Evolutionary conservation across 2,888 invertebrate genomes (phyloP).

Genomic region (Oscheius sp.): DNA sequence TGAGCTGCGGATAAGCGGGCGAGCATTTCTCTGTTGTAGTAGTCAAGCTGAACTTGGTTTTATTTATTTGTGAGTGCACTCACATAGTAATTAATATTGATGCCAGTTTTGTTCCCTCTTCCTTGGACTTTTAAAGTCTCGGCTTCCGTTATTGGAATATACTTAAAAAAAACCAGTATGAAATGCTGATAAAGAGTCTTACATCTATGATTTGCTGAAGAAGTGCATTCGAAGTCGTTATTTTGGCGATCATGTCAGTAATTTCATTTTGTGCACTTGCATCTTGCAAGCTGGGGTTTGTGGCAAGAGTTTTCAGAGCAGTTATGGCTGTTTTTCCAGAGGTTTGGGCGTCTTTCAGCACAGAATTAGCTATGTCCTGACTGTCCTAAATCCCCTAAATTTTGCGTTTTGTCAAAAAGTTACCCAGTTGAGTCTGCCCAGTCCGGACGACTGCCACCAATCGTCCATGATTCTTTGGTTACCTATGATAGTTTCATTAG

Average conservation of each 20-base stretch:
- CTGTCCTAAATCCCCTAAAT: no score
- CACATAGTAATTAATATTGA: neutral
- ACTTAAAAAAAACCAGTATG: no score
- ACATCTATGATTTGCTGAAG: no score
- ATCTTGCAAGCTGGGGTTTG: no score
- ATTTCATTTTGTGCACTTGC: constrained; percentile 10
- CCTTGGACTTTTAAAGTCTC: neutral
- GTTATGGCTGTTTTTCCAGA: no score
- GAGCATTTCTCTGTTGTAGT: no score
- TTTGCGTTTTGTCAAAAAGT: neutral
- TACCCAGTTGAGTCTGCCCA: neutral
- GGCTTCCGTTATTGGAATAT: neutral
- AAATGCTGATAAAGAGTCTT: no score
- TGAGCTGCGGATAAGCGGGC: neutral
- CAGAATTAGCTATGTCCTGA: no score
- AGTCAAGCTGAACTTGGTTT: no score
- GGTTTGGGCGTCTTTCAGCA: no score
- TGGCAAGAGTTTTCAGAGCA: no score
- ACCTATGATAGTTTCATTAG: neutral
- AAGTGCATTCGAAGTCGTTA: neutral
- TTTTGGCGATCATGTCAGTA: constrained; percentile 1
- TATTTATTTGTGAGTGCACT: neutral
- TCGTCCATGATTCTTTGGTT: neutral
- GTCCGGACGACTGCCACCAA: neutral
- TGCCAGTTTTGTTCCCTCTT: neutral